phyloP scores from a whole-genome alignment of 2,797 vertebrate genomes.

The Hemitrygon akajei region DNA sequence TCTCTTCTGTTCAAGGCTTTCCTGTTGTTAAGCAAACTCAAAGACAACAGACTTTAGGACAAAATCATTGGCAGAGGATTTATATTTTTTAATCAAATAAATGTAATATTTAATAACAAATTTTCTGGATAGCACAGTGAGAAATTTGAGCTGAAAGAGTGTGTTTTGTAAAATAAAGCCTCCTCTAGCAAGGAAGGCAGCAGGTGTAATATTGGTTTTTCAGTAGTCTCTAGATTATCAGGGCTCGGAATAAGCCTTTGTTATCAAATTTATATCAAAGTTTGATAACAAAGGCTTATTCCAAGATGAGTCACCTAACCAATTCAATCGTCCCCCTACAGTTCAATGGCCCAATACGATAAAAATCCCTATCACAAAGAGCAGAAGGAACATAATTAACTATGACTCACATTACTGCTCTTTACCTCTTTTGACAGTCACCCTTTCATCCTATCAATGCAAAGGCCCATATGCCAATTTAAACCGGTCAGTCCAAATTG shows the following conservation, averaged over 20 bases:
- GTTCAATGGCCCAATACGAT: not conserved
- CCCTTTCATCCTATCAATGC: not conserved
- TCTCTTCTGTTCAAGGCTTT: not conserved
- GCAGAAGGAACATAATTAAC: not conserved
- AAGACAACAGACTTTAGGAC: not conserved
- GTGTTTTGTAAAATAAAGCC: not conserved
- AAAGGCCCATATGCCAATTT: not conserved
- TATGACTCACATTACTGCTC: not conserved
- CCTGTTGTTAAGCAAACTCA: not conserved
- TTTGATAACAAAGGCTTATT: not conserved
- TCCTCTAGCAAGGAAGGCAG: not conserved
- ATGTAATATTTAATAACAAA: not conserved
- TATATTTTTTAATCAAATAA: not conserved
- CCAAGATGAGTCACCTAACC: not conserved
- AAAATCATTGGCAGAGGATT: not conserved
- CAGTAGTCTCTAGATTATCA: not conserved
- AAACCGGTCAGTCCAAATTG: not conserved
- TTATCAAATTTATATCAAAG: not conserved
- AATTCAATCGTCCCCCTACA: not conserved
- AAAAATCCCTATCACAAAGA: not conserved
- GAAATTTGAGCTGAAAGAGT: not conserved
- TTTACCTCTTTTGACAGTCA: not conserved
- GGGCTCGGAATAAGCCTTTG: not conserved
- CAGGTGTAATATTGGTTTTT: too few relatives aligned
- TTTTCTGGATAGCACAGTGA: not conserved